Percentiles rank a stretch among this genome's conserved stretches.
Conservation (phyloP, 2,113 vertebrate genomes). For the Alouatta palliata region DNA sequence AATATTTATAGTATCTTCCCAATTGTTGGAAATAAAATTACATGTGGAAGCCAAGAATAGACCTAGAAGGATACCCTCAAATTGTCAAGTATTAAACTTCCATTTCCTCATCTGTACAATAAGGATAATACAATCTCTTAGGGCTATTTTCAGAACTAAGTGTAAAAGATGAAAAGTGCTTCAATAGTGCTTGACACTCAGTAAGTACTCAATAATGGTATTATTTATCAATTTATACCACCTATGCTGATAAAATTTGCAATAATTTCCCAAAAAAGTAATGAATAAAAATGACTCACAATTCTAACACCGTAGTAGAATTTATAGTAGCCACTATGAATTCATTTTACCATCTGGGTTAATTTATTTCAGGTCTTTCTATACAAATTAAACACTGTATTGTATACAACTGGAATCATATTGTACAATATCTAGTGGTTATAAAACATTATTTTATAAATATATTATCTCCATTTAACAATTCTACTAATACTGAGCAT, state of each 20-base stretch:
- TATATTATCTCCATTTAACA: background rate
- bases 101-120: background rate
- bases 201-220: background rate
- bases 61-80: background rate
- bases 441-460: slow-evolving; percentile 17
- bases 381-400: background rate
- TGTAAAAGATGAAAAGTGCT: background rate
- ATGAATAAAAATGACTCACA: background rate
- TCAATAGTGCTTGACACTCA: background rate
- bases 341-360: background rate
- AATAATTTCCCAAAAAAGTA: background rate
- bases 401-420: background rate
- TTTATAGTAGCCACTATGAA: background rate
- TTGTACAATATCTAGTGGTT: background rate
- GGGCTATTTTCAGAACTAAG: background rate
- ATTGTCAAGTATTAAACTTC: background rate
- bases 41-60: background rate
- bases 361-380: background rate
- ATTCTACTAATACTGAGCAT: background rate
- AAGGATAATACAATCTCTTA: background rate
- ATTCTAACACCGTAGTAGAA: background rate
- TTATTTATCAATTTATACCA: slow-evolving; percentile 12
- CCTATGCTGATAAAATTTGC: background rate
- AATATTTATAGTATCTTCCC: background rate
- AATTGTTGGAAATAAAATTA: background rate